These are phyloP conservation scores for Drosophila ustulata DNA, from an alignment of 2,888 invertebrate genomes.

Conservation along the genomic window DNA sequence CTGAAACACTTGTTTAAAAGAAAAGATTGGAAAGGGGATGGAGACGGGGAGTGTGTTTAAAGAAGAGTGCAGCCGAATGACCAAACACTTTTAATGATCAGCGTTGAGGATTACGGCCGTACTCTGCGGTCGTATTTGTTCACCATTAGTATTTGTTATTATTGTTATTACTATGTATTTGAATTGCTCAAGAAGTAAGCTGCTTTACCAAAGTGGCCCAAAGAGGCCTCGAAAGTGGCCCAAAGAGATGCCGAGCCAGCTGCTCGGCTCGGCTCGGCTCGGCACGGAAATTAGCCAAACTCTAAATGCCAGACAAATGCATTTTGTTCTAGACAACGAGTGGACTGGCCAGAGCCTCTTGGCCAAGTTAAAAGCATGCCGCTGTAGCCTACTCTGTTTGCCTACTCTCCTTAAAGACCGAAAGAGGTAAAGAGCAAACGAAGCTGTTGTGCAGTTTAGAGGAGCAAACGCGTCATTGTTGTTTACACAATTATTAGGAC, in stretches of 20 bases:
- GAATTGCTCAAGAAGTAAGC: conserved; percentile 79
- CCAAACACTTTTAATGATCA: conserved; percentile 75
- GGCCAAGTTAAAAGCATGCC: conserved; percentile 76
- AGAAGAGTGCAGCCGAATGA: conserved; percentile 48
- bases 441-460: conserved; percentile 19
- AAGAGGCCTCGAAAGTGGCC: conserved; percentile 52
- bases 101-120: conserved; percentile 46
- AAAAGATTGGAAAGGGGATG: neutral
- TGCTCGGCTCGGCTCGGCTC: conserved; percentile 57
- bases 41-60: neutral
- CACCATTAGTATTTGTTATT: conserved; percentile 83
- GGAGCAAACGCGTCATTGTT: conserved; percentile 80
- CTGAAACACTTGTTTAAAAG: conserved; percentile 43
- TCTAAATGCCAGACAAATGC: conserved; percentile 79
- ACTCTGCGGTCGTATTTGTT: conserved; percentile 65
- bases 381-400: conserved; percentile 56
- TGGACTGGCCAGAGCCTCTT: conserved; percentile 43
- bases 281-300: conserved; percentile 80
- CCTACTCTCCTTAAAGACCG: conserved; percentile 57
- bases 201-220: conserved; percentile 43
- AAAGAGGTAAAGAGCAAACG: conserved; percentile 2
- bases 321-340: conserved; percentile 68
- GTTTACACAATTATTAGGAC: conserved; percentile 84
- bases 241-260: conserved; percentile 46
- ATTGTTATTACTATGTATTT: conserved; percentile 83